Evolutionary conservation across 2,888 invertebrate species (phyloP), one percentile per base, ranked within the genome.

Genomic region (Harmothoe impar): DNA sequence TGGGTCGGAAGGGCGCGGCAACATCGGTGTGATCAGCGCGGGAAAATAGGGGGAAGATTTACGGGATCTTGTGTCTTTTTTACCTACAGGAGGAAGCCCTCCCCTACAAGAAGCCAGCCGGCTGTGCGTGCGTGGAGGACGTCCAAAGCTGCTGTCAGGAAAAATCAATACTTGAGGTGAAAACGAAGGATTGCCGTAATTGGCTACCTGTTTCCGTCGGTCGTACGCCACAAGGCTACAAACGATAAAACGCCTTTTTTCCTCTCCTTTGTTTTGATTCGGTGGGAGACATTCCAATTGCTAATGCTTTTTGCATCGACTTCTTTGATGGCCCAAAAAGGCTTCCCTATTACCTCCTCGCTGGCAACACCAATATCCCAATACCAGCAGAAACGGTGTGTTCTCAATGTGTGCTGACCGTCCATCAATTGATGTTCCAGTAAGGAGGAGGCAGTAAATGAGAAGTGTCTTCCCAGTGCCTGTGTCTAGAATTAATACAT

Each of bases 221-320:
- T 20, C 56, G 54, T 86, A 56, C 86, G 31, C 52, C 56, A 86
- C 56, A 56, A 54, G 86, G 86, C 86, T 86, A 86, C 54, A 52
- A 54, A 43, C 81, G 81, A 81, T 81, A 81, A 81, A 81, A 81
- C 81, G 86, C 86, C 52, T 52, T 29, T 54, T n/a, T 54, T 54
- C 52, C 54, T 29, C 54, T 52, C 25, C 86, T 86, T 86, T 86
- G 86, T 86, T 86, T 86, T 86, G 86, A 86, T 86, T 86, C 33
- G 56, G 86, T 86, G 86, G 86, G 86, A 86, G 86, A 25, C 54
- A 52, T 86, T 86, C 86, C 86, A 86, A 86, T 25, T 56, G 86
- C 56, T 86, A 86, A 86, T 86, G 86, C 52, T 86, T 81, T 86
- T 86, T 54, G 54, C 86, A 86, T 86, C 86, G 86, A 86, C 54